Evolutionary conservation across 2,797 vertebrate species (phyloP).

Genomic region (Pipistrellus kuhlii): DNA sequence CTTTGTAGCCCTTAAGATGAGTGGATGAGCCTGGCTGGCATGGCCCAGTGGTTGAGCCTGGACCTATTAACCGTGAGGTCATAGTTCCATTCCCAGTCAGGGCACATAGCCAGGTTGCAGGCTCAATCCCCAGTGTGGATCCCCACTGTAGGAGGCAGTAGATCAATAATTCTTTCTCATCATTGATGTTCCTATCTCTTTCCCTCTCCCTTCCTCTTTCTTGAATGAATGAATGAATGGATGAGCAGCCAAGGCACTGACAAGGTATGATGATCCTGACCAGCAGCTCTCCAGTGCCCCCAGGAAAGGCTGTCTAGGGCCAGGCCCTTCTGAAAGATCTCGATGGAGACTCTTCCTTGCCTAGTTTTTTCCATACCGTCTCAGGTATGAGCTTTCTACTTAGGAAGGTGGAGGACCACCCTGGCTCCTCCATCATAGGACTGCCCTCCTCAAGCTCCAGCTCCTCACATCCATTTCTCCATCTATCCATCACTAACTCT

Average conservation of each 20-base stretch:
- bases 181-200: no score
- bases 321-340: background rate
- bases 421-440: background rate
- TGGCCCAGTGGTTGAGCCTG: no score
- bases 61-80: no score
- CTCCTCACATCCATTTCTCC: background rate
- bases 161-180: no score
- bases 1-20: background rate
- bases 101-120: no score
- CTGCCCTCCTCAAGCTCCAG: background rate
- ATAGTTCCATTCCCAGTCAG: no score
- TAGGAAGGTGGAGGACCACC: background rate
- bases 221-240: no score
- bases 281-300: background rate
- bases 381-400: background rate
- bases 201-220: no score
- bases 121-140: no score
- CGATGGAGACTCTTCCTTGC: background rate
- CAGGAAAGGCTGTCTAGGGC: background rate
- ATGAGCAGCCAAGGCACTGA: background rate
- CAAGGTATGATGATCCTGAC: background rate
- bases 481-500: conserved; percentile 5
- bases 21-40: background rate
- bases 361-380: background rate
- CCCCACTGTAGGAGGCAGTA: no score